phyloP scores from a whole-genome alignment of 2,888 invertebrate genomes.

The Monoplex corrugatus region DNA sequence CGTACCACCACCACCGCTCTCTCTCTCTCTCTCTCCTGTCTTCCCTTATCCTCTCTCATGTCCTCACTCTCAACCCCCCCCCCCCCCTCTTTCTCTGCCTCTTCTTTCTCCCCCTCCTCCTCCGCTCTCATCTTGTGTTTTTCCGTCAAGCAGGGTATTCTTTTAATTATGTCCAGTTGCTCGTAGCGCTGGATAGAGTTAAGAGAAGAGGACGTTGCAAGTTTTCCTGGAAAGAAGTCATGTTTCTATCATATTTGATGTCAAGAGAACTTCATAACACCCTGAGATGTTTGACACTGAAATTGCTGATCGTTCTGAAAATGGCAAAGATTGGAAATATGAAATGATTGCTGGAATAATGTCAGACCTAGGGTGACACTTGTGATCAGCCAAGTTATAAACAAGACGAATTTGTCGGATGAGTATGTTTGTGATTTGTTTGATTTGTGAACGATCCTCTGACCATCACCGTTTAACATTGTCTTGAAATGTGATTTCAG shows the following conservation, averaged over 20 bases:
- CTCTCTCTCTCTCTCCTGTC: too few relatives aligned
- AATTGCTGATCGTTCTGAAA: conserved; percentile 7
- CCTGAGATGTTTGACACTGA: conserved; percentile 19
- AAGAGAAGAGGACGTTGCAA: background rate
- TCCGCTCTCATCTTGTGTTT: background rate
- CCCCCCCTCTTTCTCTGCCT: background rate
- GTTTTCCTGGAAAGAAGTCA: background rate
- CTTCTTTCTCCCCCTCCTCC: background rate
- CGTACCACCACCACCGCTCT: too few relatives aligned
- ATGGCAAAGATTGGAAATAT: background rate
- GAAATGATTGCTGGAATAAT: background rate
- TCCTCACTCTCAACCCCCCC: background rate
- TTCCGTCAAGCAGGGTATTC: background rate
- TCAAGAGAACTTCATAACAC: conserved; percentile 5
- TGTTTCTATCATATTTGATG: background rate
- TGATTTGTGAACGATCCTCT: too few relatives aligned
- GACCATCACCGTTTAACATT: too few relatives aligned
- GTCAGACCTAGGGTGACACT: background rate
- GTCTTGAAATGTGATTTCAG: background rate
- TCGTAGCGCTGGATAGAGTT: background rate
- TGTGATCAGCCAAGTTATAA: background rate
- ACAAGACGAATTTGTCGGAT: background rate
- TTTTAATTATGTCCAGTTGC: background rate
- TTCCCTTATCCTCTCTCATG: background rate
- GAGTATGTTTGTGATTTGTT: too few relatives aligned